phyloP scores from a whole-genome alignment of 2,113 vertebrate genomes.

The Anolis carolinensis region DNA sequence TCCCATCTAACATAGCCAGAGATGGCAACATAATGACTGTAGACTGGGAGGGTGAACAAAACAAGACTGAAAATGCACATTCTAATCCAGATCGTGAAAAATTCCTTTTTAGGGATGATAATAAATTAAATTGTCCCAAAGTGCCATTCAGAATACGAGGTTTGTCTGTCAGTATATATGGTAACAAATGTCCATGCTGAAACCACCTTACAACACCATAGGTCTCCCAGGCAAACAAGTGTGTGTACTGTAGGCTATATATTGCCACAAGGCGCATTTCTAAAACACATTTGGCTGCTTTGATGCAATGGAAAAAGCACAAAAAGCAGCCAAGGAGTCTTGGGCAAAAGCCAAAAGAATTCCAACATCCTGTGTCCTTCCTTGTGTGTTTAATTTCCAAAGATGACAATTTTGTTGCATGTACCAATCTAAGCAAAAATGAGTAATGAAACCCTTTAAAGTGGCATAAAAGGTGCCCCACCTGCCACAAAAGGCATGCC shows the following conservation, averaged over 20 bases:
- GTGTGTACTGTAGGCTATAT: constrained; percentile 17
- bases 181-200: constrained; percentile 18
- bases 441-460: constrained; percentile 35
- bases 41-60: neutral
- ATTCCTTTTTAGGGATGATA: neutral
- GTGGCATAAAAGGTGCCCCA: constrained; percentile 28
- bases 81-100: neutral
- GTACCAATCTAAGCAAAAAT: constrained; percentile 10
- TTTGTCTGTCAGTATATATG: constrained; percentile 11
- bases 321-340: constrained; percentile 37
- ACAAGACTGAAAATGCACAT: neutral
- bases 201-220: neutral
- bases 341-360: constrained; percentile 21
- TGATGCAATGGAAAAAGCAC: constrained; percentile 20
- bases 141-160: neutral
- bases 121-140: neutral
- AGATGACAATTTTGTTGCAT: neutral
- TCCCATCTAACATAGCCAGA: no score
- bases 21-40: neutral
- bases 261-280: constrained; percentile 11
- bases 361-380: constrained; percentile 20
- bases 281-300: neutral
- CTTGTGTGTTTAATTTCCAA: constrained; percentile 46
- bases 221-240: constrained; percentile 32
- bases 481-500: neutral